phyloP scores from a whole-genome alignment of 2,797 vertebrate species.

The Oreortyx pictus region DNA sequence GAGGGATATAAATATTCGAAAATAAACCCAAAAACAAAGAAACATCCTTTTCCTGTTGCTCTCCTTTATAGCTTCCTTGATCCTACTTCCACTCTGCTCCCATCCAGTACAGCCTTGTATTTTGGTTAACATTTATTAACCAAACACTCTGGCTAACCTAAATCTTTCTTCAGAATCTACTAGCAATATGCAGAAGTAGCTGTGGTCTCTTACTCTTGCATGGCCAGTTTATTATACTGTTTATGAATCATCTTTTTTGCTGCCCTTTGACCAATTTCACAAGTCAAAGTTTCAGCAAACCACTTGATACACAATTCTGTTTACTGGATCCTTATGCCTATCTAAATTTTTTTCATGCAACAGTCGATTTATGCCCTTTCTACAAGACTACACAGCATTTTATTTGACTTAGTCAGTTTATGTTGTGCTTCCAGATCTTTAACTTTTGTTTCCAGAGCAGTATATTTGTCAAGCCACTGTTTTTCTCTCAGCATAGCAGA shows the following conservation, averaged over 20 bases:
- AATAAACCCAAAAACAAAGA: neutral
- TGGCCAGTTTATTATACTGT: neutral
- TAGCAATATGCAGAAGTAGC: neutral
- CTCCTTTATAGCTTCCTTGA: neutral
- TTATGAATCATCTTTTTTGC: neutral
- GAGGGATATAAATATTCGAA: neutral
- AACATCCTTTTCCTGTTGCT: neutral
- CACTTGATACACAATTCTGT: neutral
- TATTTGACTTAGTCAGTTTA: neutral
- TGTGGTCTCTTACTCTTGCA: neutral
- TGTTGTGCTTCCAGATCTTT: neutral
- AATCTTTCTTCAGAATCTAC: neutral
- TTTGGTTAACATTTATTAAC: neutral
- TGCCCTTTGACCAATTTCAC: neutral
- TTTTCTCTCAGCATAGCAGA: neutral
- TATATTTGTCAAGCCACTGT: neutral
- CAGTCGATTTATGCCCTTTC: neutral
- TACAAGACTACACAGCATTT: neutral
- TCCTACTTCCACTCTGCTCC: neutral
- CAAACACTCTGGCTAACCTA: neutral
- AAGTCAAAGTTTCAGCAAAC: neutral
- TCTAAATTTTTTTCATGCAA: constrained; percentile 9
- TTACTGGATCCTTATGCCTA: neutral
- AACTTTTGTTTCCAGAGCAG: constrained; percentile 4
- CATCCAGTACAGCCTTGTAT: rapidly evolving